Evolutionary conservation across 2,797 vertebrate genomes (phyloP).

Genomic region (Galago senegalensis): DNA sequence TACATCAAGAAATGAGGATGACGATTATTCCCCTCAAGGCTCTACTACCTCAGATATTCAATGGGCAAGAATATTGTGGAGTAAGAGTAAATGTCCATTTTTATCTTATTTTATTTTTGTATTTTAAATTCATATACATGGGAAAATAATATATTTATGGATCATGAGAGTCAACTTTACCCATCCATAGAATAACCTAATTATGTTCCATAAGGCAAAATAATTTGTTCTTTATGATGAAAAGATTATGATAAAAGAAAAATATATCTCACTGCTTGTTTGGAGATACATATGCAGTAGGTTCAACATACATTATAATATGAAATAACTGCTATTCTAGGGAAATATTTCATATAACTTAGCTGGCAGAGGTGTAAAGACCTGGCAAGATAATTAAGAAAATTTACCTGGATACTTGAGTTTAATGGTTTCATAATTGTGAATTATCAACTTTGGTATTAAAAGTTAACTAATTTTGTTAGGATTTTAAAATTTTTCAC

Average conservation of each 20-base stretch:
- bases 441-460: constrained; percentile 1
- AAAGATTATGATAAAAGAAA: constrained; percentile 19
- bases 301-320: constrained; percentile 3
- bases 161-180: background rate
- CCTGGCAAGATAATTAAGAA: constrained; percentile 16
- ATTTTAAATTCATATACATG: constrained; percentile 4
- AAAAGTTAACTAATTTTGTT: constrained; percentile 13
- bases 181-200: constrained; percentile 19
- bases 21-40: no score
- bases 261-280: background rate
- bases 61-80: no score
- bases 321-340: background rate
- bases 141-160: background rate
- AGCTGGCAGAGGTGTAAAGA: background rate
- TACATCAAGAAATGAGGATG: no score
- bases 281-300: background rate
- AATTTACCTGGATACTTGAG: background rate
- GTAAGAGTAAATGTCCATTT: constrained; percentile 86
- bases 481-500: background rate
- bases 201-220: background rate
- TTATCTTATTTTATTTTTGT: constrained; percentile 49
- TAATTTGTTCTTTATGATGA: constrained; percentile 22
- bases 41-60: no score
- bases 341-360: background rate
- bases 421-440: constrained; percentile 44